Evolutionary conservation across 2,888 invertebrate species (phyloP), one percentile per base, ranked within the genome.

Genomic region (Cosmopolites sordidus): DNA sequence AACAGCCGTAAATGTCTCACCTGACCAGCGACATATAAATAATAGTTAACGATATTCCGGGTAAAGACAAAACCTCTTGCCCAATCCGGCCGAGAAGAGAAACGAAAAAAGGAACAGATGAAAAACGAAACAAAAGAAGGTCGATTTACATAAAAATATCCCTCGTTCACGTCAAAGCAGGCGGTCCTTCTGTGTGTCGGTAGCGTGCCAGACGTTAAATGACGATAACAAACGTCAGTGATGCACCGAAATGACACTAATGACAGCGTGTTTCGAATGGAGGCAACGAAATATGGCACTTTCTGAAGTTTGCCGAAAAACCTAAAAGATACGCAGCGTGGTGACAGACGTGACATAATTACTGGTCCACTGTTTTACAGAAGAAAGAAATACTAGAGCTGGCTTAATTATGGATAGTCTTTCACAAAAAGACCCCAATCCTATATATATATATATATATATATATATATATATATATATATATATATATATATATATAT

Each of bases 251-350:
- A 52, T 49, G 56, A 56, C 56, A 56, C 43, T 56, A 56, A 56
- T 51, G 56, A 56, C 56, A 56, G 47, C 56, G 39, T 48, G 52
- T 56, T 56, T 56, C 38, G 56, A 51, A 22, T 56, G 41, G 42
- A 44, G 17, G 42, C 45, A 40, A 51, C 56, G 45, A 56, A 56
- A 51, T 56, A 56, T 48, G 55, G 29, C 55, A 40, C 40, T 47
- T 39, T 39, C 15, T 48, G 14, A 56, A 27, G 3, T 16, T 48
- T 45, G 45, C 41, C 14, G 16, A 48, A 48, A 48, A 30, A 16
- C 16, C 42, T 51, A 45, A 56, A 43, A 51, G 45, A 56, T 54
- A 43, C 42, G 40, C 44, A 11, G 43, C 22, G 22, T 18, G 41
- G 49, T 47, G 54, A 54, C 50, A 39, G 50, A 54, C 46, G 41